phyloP scores from a whole-genome alignment of 1,140 invertebrate species.

The Pachypeltis micranthus region DNA sequence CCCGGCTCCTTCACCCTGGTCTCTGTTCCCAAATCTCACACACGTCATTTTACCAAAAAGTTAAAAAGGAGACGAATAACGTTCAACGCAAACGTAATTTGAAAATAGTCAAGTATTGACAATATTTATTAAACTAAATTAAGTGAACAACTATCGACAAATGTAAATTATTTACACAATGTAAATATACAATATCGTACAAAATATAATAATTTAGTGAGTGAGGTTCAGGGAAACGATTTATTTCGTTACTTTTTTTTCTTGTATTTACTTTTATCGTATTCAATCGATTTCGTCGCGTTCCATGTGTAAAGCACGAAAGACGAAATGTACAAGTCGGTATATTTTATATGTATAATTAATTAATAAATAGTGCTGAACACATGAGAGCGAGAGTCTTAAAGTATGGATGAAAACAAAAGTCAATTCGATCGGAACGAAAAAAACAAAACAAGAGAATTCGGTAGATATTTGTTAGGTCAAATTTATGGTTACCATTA shows the following conservation, averaged over 20 bases:
- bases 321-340: constrained; percentile 8
- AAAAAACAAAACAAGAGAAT: no score
- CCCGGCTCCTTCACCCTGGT: no score
- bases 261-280: constrained; percentile 2
- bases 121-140: constrained; percentile 20
- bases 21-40: no score
- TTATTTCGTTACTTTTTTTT: no score
- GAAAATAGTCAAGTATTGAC: constrained; percentile 18
- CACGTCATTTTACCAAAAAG: no score
- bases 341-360: constrained; percentile 15
- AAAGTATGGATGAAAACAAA: neutral
- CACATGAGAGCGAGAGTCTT: constrained; percentile 10
- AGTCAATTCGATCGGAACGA: neutral
- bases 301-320: constrained; percentile 5
- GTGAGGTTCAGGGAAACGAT: neutral
- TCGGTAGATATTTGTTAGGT: no score
- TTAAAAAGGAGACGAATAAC: no score
- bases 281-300: no score
- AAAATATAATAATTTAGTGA: constrained; percentile 16
- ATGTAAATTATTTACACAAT: constrained; percentile 13
- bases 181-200: constrained; percentile 13
- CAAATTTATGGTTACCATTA: no score
- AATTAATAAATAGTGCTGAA: neutral
- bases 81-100: constrained; percentile 2
- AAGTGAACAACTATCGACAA: constrained; percentile 19